Evolutionary conservation across 1,140 invertebrate genomes (phyloP).

Genomic region (Drosophila paulistorum): DNA sequence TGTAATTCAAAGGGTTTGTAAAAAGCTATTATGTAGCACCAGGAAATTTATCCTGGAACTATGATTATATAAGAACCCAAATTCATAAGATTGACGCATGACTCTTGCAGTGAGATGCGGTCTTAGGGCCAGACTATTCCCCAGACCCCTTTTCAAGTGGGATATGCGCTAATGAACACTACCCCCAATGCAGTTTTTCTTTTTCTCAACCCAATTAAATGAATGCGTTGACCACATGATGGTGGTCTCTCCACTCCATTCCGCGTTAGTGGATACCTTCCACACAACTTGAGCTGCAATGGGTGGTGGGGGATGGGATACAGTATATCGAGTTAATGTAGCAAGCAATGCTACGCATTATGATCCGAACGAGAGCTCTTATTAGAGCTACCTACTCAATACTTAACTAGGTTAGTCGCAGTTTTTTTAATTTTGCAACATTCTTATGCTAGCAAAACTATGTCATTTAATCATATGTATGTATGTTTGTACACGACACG

Average conservation of each 20-base stretch:
- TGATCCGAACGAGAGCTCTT: background rate
- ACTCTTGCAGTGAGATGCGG: background rate
- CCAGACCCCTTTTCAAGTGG: background rate
- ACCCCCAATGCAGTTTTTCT: background rate
- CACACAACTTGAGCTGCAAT: background rate
- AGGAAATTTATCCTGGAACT: no score
- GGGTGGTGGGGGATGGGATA: background rate
- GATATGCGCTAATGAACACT: slow-evolving; percentile 7
- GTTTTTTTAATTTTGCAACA: background rate
- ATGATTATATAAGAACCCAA: background rate
- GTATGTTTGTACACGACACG: no score
- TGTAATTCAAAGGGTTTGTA: no score
- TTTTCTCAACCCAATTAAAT: background rate
- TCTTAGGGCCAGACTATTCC: background rate
- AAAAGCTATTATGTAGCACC: no score
- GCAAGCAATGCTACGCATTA: slow-evolving; percentile 8
- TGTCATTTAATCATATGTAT: no score
- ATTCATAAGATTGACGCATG: background rate
- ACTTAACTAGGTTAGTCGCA: background rate
- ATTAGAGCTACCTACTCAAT: background rate
- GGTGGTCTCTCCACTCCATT: background rate
- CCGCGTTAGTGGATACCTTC: slow-evolving; percentile 10
- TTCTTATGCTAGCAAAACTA: background rate
- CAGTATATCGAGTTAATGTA: background rate
- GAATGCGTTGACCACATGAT: background rate